A percentile compares a stretch with the other conserved stretches of the same genome.
Evolutionary conservation across 2,888 invertebrate genomes (phyloP).

Genomic region (Megamerina dolium): DNA sequence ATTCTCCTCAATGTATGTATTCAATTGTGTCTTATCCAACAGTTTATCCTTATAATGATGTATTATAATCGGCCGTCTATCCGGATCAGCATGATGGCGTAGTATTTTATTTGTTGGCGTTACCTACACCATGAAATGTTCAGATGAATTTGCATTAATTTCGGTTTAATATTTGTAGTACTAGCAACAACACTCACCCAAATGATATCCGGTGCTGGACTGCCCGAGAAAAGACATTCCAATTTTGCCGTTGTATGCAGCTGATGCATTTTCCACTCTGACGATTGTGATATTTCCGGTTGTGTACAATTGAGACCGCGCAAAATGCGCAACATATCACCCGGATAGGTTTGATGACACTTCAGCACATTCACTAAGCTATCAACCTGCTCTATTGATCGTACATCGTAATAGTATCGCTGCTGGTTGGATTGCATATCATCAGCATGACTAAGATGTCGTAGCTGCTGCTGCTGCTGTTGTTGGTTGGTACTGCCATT

Average conservation of each 20-base stretch:
- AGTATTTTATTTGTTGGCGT: constrained; percentile 67
- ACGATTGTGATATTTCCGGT: constrained; percentile 57
- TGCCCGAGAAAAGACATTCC: constrained; percentile 70
- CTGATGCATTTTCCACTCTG: constrained; percentile 59
- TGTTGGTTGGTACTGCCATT: constrained; percentile 32
- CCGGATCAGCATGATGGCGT: constrained; percentile 73
- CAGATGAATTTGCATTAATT: background rate
- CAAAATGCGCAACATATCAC: constrained; percentile 65
- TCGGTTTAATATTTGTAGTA: background rate
- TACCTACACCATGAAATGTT: constrained; percentile 41
- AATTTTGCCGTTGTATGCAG: constrained; percentile 64
- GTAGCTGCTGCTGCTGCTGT: constrained; percentile 23
- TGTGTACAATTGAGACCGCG: constrained; percentile 66
- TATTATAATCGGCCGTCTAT: constrained; percentile 42
- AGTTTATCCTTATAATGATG: constrained; percentile 39
- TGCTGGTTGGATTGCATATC: constrained; percentile 12
- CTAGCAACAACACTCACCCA: constrained; percentile 59
- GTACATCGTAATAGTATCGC: background rate
- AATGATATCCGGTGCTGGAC: constrained; percentile 72
- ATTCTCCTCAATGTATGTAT: constrained; percentile 36
- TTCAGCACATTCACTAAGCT: constrained; percentile 55
- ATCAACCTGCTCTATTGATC: constrained; percentile 27
- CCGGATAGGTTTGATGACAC: constrained; percentile 61
- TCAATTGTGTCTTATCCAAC: constrained; percentile 38
- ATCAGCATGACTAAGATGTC: constrained; percentile 39